phyloP scores from a whole-genome alignment of 2,888 invertebrate genomes.

The Pemphredon lugubris region DNA sequence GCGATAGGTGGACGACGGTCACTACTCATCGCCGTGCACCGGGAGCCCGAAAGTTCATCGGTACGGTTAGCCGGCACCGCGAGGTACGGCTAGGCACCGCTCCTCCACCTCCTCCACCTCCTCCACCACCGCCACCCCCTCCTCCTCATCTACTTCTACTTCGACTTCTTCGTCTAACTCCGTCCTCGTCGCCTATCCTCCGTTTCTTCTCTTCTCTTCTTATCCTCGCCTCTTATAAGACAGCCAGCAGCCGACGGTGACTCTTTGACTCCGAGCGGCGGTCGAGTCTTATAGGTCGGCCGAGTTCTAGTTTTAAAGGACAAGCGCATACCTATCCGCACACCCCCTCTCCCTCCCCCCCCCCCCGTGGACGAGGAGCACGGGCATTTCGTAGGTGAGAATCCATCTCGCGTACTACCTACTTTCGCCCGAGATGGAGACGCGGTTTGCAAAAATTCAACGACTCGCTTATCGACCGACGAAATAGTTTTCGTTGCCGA shows the following conservation, averaged over 20 bases:
- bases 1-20: conserved; percentile 77
- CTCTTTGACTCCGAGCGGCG: conserved; percentile 59
- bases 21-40: conserved; percentile 72
- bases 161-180: conserved; percentile 5
- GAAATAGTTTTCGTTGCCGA: too few relatives aligned
- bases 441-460: too few relatives aligned
- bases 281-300: conserved; percentile 58
- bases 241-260: conserved; percentile 32
- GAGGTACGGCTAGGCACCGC: conserved; percentile 58
- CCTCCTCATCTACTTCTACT: not conserved
- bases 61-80: conserved; percentile 73
- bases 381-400: conserved; percentile 37
- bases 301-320: conserved; percentile 66
- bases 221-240: conserved; percentile 18
- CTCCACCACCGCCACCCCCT: conserved; percentile 2
- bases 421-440: too few relatives aligned
- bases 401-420: conserved; percentile 9
- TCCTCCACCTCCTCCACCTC: conserved; percentile 21
- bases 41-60: conserved; percentile 75
- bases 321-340: conserved; percentile 37
- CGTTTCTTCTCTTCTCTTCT: conserved; percentile 15
- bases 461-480: too few relatives aligned
- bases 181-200: conserved; percentile 9
- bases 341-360: not conserved
- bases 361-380: conserved; percentile 33